Conservation (phyloP, 2,888 invertebrate genomes). For the Trisateles emortualis region DNA sequence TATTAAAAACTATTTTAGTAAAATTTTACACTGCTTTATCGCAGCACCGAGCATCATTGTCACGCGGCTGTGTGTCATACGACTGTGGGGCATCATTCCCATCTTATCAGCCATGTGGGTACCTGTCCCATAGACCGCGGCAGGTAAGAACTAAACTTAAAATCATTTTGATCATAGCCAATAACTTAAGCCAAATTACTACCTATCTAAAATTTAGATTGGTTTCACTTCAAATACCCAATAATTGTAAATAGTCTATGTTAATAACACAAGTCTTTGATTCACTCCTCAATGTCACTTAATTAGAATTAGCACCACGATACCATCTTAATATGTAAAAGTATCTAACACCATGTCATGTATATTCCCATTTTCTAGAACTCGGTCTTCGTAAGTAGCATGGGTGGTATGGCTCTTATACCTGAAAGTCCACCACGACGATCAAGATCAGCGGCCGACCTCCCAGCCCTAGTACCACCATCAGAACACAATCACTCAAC, state of each 20-base stretch:
- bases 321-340: neutral
- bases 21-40: constrained; percentile 45
- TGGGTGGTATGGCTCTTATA: constrained; percentile 89
- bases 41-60: constrained; percentile 90
- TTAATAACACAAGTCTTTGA: neutral
- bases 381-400: constrained; percentile 94
- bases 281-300: neutral
- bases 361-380: constrained; percentile 85
- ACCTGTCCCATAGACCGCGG: constrained; percentile 76
- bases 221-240: neutral
- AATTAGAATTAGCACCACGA: neutral
- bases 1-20: constrained; percentile 28
- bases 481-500: constrained; percentile 74
- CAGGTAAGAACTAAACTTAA: constrained; percentile 72
- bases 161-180: neutral
- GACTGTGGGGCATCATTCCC: constrained; percentile 78
- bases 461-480: constrained; percentile 90
- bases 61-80: constrained; percentile 89
- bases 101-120: constrained; percentile 79
- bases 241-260: neutral
- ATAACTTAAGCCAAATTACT: neutral
- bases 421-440: constrained; percentile 91
- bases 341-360: neutral
- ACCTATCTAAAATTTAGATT: neutral
- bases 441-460: constrained; percentile 94